Base-by-base conservation (phyloP, 1,140 invertebrate species). In the Lethocerus indicus region DNA sequence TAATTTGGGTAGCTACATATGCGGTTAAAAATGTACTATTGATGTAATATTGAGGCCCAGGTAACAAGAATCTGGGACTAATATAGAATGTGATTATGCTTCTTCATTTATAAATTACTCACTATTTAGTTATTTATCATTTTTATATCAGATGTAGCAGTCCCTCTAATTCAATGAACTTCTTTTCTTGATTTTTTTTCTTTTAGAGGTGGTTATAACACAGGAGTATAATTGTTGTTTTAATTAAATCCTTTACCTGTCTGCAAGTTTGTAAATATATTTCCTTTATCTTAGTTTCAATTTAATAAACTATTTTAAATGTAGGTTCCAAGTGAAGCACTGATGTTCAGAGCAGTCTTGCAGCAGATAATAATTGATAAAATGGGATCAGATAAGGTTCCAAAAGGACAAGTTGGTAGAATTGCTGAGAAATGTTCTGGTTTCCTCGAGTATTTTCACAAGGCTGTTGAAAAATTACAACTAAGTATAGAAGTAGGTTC, bases 321-420 rank as follows among this genome's bases (percentile, higher is more conserved):
- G 36, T 32, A 66, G 63, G 23, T 60, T 25, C 68, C 78, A 1
- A 68, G 73, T 51, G 70, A 70, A 41, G 73, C 76, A 9, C 61
- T 87, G 14, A 76, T 80, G 54, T 84, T 83, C 54, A 70, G 84
- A 58, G 74, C 82, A 16, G 55, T 87, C 36, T 64, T 89, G n/a
- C 76, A 87, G 71, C 64, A 82, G 18, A 57, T 79, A 32, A 57
- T 77, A 35, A 57, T 64, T 44, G 28, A 56, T 57, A 46, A 60
- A 42, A 57, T 54, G 13, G 20, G 50, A 9, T 2, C 29, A 14
- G 37, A 56, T 45, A 40, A 47, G 24, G 18, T 47, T 28, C 23
- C 36, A 25, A 42, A 54, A 46, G 67, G 67, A 7, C 66, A 60
- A 63, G 64, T 73, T 52, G 68, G 69, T 51, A 63, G 62, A 65